Percentiles rank a stretch among this genome's conserved stretches.
Conservation (phyloP, 2,888 invertebrate genomes). For the Tolmerus cingulatus region DNA sequence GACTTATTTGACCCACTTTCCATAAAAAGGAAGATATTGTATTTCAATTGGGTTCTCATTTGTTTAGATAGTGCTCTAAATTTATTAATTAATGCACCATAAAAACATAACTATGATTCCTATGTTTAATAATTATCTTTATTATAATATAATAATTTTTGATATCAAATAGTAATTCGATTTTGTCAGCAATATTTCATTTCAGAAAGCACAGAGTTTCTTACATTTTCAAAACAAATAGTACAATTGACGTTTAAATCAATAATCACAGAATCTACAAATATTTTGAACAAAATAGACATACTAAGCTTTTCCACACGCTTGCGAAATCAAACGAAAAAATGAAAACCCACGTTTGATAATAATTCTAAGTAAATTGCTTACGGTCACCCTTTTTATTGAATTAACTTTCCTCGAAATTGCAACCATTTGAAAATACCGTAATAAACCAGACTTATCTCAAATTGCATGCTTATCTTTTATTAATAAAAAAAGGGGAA, state of each 20-base stretch:
- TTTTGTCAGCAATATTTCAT: neutral
- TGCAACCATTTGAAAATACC: neutral
- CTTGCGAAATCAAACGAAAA: neutral
- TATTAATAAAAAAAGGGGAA: neutral
- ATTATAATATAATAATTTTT: too few species aligned
- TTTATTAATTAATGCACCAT: too few species aligned
- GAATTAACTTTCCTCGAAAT: neutral
- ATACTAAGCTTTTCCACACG: neutral
- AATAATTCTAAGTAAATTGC: too few species aligned
- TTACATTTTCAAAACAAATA: neutral
- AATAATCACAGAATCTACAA: neutral
- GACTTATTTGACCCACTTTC: neutral
- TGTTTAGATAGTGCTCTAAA: neutral
- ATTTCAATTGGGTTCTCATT: neutral
- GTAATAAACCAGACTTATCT: neutral
- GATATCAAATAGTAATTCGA: neutral
- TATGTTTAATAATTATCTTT: too few species aligned
- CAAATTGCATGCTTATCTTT: neutral
- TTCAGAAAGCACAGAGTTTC: neutral
- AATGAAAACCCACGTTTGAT: neutral
- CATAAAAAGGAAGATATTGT: neutral
- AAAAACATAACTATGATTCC: too few species aligned
- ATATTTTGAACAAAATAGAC: neutral
- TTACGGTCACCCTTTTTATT: neutral
- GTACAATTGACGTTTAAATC: neutral